A percentile compares a stretch with the other conserved stretches of the same genome.
Evolutionary conservation across 2,797 vertebrate species (phyloP).

Genomic region (Bothrops alternatus): DNA sequence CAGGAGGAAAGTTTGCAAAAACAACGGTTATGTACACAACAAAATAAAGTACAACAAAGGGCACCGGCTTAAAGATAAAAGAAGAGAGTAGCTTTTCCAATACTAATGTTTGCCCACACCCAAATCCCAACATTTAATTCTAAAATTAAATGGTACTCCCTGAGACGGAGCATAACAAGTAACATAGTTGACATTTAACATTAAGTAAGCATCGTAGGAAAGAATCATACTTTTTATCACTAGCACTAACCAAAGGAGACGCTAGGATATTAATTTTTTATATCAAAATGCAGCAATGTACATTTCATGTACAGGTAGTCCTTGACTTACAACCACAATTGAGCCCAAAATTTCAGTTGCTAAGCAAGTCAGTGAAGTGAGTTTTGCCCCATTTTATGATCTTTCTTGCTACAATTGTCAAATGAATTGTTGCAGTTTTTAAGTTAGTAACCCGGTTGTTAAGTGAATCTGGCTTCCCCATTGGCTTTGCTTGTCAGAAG

Average conservation of each 20-base stretch:
- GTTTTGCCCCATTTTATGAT: not conserved
- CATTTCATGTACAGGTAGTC: not conserved
- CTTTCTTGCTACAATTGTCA: not conserved
- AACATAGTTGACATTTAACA: not conserved
- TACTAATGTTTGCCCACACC: not conserved
- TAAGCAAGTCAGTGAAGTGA: not conserved
- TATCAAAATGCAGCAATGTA: not conserved
- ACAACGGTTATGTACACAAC: not conserved
- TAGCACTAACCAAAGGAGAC: not conserved
- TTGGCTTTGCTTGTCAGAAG: not conserved
- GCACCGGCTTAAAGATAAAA: not conserved
- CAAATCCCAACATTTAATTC: not conserved
- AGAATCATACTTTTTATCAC: not conserved
- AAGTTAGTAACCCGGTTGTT: not conserved
- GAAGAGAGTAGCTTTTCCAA: not conserved
- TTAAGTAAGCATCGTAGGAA: not conserved
- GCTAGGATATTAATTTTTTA: not conserved
- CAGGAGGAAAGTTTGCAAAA: not conserved
- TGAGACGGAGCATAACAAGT: not conserved
- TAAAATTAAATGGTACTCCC: not conserved
- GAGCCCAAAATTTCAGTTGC: not conserved
- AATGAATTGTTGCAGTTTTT: not conserved
- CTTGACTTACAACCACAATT: not conserved
- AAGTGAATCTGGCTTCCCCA: not conserved
- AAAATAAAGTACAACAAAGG: not conserved